These are phyloP conservation scores for Fulmarus glacialis DNA, from an alignment of 2,113 vertebrate species.

Conservation along the genomic window DNA sequence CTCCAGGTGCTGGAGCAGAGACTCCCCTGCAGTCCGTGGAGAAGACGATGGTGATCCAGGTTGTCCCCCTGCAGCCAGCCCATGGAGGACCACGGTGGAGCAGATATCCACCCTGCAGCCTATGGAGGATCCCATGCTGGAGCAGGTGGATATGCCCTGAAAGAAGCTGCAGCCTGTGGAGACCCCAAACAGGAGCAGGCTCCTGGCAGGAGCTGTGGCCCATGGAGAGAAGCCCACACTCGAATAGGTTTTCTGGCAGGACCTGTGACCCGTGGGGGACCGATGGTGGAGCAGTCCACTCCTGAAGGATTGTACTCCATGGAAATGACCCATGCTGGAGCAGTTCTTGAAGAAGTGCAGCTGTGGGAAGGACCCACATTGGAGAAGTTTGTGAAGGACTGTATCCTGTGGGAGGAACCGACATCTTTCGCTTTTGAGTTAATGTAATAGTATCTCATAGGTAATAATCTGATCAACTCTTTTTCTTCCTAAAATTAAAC, in stretches of 20 bases:
- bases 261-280: background rate
- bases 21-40: background rate
- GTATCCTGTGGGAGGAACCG: background rate
- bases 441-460: background rate
- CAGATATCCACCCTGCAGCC: rapidly evolving
- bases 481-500: background rate
- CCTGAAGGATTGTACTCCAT: too few species aligned
- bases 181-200: too few species aligned
- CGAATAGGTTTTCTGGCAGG: background rate
- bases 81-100: background rate
- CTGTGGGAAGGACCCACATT: background rate
- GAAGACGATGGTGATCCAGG: background rate
- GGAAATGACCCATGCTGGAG: background rate
- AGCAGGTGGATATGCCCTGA: background rate
- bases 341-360: background rate
- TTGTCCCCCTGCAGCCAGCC: background rate
- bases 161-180: background rate
- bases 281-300: background rate
- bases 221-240: background rate
- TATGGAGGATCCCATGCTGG: rapidly evolving
- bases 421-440: background rate
- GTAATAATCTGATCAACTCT: background rate
- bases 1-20: too few species aligned
- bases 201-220: background rate
- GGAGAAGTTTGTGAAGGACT: background rate